These are phyloP conservation scores for Sitta europaea DNA, from an alignment of 2,113 vertebrate species.

Conservation along the genomic window DNA sequence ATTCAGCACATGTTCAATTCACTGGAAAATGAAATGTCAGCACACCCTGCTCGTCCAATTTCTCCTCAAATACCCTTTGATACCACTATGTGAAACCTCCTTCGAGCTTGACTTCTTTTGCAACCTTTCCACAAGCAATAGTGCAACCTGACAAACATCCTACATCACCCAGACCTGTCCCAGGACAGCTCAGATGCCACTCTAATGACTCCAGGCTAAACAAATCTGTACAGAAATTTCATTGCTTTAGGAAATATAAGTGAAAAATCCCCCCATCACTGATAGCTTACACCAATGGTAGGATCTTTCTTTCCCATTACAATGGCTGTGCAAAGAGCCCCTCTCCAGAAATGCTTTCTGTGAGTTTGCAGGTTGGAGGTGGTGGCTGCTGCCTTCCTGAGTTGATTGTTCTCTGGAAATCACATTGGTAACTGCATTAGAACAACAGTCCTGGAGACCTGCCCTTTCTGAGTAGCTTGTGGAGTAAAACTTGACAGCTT, in stretches of 20 bases:
- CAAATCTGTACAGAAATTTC: neutral
- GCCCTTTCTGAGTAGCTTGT: neutral
- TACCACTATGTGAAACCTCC: neutral
- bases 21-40: neutral
- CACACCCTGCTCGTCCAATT: neutral
- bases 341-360: neutral
- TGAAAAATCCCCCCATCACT: neutral
- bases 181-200: neutral
- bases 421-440: neutral
- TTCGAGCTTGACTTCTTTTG: neutral
- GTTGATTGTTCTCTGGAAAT: neutral
- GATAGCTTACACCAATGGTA: neutral
- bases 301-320: neutral
- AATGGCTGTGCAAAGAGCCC: neutral
- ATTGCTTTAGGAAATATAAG: neutral
- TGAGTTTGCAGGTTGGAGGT: neutral
- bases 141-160: neutral
- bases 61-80: neutral
- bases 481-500: neutral
- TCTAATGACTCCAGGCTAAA: neutral
- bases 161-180: neutral
- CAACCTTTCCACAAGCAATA: neutral
- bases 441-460: neutral
- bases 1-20: neutral
- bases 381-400: neutral